These are phyloP conservation scores for Cylloceria caligata DNA, from an alignment of 2,888 invertebrate genomes.

Conservation along the genomic window DNA sequence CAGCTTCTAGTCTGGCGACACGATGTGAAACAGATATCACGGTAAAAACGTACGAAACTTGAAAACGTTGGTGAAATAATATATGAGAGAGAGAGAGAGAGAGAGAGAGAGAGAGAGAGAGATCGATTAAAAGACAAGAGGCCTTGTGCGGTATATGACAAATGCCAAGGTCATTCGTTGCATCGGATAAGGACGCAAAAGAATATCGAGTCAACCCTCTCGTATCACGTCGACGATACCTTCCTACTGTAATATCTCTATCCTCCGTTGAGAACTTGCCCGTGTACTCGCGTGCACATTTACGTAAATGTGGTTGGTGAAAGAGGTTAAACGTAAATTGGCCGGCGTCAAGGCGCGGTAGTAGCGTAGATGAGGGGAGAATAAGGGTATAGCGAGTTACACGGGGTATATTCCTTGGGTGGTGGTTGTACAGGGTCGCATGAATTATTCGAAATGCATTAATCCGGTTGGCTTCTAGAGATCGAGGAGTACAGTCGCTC, in stretches of 20 bases:
- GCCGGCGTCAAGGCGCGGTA: conserved; percentile 59
- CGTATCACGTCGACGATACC: not conserved
- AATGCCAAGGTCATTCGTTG: conserved; percentile 45
- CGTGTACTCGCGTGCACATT: conserved; percentile 23
- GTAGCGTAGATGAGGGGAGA: not conserved
- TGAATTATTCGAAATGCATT: conserved; percentile 79
- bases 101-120: not conserved
- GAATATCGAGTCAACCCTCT: conserved; percentile 34
- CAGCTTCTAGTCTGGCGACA: not conserved
- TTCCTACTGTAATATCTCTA: conserved; percentile 14
- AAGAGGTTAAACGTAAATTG: conserved; percentile 66
- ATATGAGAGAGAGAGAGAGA: not conserved
- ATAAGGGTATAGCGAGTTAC: not conserved
- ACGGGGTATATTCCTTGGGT: conserved; percentile 40
- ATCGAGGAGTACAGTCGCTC: conserved; percentile 58
- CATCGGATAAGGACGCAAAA: conserved; percentile 10
- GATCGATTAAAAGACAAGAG: not conserved
- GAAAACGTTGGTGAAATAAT: not conserved
- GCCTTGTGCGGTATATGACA: conserved; percentile 8
- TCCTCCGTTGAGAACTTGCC: not conserved
- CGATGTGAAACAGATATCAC: not conserved
- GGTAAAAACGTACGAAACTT: not conserved
- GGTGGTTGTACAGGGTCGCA: conserved; percentile 63
- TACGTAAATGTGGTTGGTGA: conserved; percentile 47
- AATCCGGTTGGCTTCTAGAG: conserved; percentile 77